Evolutionary conservation across 2,113 vertebrate species (phyloP).

Genomic region (Rhizomys pruinosus): DNA sequence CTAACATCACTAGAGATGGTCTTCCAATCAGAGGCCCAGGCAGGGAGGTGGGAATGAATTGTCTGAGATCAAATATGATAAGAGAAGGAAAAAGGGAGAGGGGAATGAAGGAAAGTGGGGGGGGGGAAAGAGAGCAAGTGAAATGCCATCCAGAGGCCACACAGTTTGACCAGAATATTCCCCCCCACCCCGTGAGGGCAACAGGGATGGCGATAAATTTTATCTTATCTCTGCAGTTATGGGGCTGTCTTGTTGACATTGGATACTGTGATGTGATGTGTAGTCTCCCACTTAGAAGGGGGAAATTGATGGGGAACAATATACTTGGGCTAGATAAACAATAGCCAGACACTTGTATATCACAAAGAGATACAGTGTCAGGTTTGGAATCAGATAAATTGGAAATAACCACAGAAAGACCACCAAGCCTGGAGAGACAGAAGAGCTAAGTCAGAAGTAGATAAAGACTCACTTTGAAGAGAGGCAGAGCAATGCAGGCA

Average conservation of each 20-base stretch:
- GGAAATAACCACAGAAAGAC: slow-evolving; percentile 82
- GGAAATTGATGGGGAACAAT: slow-evolving; percentile 75
- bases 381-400: slow-evolving; percentile 85
- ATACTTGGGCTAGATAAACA: slow-evolving; percentile 71
- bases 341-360: slow-evolving; percentile 67
- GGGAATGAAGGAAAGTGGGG: background rate
- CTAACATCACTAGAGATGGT: slow-evolving; percentile 16
- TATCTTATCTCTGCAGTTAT: slow-evolving; percentile 74
- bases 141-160: slow-evolving; percentile 77
- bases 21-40: slow-evolving; percentile 50
- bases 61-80: background rate
- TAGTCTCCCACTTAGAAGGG: slow-evolving; percentile 56
- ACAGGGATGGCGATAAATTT: slow-evolving; percentile 75
- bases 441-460: slow-evolving; percentile 55
- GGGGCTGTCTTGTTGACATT: slow-evolving; percentile 79
- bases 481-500: slow-evolving; percentile 19
- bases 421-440: slow-evolving; percentile 81
- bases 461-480: slow-evolving; percentile 57
- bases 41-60: background rate
- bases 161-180: slow-evolving; percentile 75
- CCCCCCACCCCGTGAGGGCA: slow-evolving; percentile 7
- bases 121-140: background rate
- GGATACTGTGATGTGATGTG: slow-evolving; percentile 76
- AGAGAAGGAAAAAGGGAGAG: background rate
- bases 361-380: slow-evolving; percentile 79